Conservation (phyloP, 2,113 vertebrate species). For the Myotis lucifugus region DNA sequence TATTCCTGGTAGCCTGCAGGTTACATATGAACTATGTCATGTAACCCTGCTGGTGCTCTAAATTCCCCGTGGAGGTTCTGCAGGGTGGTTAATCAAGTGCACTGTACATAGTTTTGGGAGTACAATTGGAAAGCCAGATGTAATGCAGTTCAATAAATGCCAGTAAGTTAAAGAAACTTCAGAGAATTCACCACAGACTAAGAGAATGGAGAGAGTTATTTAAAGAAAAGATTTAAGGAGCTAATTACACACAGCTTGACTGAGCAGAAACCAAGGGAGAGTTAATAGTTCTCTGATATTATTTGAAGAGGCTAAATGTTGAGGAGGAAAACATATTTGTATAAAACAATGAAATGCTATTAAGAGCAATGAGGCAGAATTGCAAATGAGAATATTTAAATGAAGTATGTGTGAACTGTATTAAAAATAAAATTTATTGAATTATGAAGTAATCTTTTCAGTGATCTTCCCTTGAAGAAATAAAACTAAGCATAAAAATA, state of each 20-base stretch:
- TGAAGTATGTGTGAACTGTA: constrained; percentile 13
- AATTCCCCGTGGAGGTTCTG: neutral
- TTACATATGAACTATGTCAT: neutral
- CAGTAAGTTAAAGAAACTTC: constrained; percentile 31
- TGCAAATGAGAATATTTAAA: constrained; percentile 54
- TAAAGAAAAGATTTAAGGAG: constrained; percentile 65
- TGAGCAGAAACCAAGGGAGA: constrained; percentile 63
- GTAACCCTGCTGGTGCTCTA: neutral
- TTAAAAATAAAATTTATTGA: constrained; percentile 54
- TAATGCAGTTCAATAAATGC: constrained; percentile 6
- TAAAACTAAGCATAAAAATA: constrained; percentile 29
- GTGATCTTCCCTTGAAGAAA: neutral
- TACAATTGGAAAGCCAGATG: neutral
- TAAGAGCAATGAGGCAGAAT: constrained; percentile 33
- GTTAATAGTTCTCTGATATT: constrained; percentile 67
- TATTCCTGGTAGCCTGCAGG: neutral
- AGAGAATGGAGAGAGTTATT: constrained; percentile 53
- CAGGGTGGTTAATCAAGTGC: neutral
- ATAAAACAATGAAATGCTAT: constrained; percentile 33
- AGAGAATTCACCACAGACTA: constrained; percentile 44
- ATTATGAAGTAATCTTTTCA: constrained; percentile 50
- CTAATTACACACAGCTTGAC: constrained; percentile 71
- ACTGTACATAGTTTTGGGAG: neutral
- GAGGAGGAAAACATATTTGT: constrained; percentile 55
- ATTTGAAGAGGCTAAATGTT: constrained; percentile 65